These are phyloP conservation scores for Aproaerema taeniolella DNA, from an alignment of 2,888 invertebrate species.

Conservation along the genomic window DNA sequence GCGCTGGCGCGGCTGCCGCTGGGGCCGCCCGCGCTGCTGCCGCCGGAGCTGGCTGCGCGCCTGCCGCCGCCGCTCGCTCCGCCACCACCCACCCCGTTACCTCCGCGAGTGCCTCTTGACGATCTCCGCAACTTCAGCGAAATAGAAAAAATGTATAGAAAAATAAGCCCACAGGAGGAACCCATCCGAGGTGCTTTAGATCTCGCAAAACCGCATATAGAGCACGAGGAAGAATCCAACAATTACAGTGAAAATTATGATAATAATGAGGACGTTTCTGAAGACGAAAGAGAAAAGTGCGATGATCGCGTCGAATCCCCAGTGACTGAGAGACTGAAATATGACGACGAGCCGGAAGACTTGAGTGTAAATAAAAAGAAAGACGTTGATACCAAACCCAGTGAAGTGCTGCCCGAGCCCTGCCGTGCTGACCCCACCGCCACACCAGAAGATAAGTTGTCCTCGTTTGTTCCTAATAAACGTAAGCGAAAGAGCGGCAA, in stretches of 20 bases:
- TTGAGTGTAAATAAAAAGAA: conserved; percentile 82
- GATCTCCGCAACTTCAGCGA: conserved; percentile 72
- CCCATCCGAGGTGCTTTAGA: conserved; percentile 50
- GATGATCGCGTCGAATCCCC: conserved; percentile 40
- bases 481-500: conserved; percentile 90
- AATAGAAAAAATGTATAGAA: conserved; percentile 73
- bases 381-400: conserved; percentile 72
- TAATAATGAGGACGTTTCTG: conserved; percentile 52
- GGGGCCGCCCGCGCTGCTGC: conserved; percentile 81
- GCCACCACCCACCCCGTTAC: conserved; percentile 62
- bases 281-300: conserved; percentile 50
- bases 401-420: conserved; percentile 46
- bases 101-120: conserved; percentile 70
- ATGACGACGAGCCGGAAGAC: conserved; percentile 81
- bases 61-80: conserved; percentile 49
- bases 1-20: conserved; percentile 85
- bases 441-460: conserved; percentile 64
- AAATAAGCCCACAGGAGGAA: conserved; percentile 54
- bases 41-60: conserved; percentile 75
- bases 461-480: conserved; percentile 76
- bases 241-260: conserved; percentile 61
- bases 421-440: conserved; percentile 50
- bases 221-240: conserved; percentile 52
- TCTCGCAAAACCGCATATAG: conserved; percentile 38
- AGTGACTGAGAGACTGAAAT: conserved; percentile 50